A percentile compares a stretch with the other conserved stretches of the same genome.
phyloP scores from a whole-genome alignment of 2,888 invertebrate genomes.

The Hyles lineata region DNA sequence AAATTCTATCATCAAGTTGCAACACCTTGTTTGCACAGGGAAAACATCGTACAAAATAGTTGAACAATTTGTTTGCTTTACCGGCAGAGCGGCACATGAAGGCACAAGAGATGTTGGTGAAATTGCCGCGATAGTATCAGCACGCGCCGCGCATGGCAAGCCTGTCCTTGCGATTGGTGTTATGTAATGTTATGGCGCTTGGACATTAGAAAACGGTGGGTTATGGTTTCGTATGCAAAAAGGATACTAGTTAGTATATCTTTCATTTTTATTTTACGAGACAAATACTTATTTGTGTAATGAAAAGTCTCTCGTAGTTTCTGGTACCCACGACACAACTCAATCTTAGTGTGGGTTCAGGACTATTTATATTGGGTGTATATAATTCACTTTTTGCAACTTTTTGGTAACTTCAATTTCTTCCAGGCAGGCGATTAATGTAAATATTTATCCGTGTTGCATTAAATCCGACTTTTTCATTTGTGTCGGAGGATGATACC shows the following conservation, averaged over 20 bases:
- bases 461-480: too few species aligned
- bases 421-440: too few species aligned
- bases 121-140: not conserved
- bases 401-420: too few species aligned
- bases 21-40: not conserved
- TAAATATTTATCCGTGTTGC: too few species aligned
- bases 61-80: conserved; percentile 4
- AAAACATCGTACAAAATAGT: not conserved
- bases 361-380: too few species aligned
- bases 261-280: too few species aligned
- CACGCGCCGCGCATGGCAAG: not conserved
- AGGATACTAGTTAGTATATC: not conserved
- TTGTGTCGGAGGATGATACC: too few species aligned
- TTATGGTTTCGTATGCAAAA: not conserved
- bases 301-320: too few species aligned
- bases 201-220: conserved; percentile 5
- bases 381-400: too few species aligned
- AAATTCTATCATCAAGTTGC: not conserved
- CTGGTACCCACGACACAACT: too few species aligned
- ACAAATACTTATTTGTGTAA: too few species aligned
- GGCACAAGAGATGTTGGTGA: conserved; percentile 16
- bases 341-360: too few species aligned
- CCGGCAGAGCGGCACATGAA: conserved; percentile 19
- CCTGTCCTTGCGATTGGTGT: conserved; percentile 16
- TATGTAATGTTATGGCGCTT: not conserved